Conservation (phyloP, 2,797 vertebrate genomes). For the Triplophysa bombifrons region DNA sequence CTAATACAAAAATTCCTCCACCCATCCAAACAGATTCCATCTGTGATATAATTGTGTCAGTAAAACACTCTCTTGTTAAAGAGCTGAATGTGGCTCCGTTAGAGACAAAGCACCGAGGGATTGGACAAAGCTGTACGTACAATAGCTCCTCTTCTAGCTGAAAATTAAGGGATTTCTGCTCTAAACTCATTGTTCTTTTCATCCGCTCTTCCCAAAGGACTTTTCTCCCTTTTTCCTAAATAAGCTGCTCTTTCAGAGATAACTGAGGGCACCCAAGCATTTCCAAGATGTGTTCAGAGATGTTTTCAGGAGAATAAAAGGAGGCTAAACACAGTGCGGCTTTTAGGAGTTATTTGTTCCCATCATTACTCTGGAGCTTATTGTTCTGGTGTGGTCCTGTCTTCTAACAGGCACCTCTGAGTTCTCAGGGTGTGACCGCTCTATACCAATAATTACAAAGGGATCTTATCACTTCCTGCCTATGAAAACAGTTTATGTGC, state of each 20-base stretch:
- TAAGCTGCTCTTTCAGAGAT: conserved; percentile 87
- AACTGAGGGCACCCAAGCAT: conserved; percentile 85
- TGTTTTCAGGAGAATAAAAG: conserved; percentile 42
- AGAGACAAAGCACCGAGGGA: conserved; percentile 23
- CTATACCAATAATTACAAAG: conserved; percentile 28
- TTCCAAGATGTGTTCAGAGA: conserved; percentile 64
- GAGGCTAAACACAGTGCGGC: conserved; percentile 38
- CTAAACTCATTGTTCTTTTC: conserved; percentile 82
- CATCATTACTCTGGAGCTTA: conserved; percentile 42
- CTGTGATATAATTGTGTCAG: no score
- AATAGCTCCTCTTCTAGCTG: conserved; percentile 75
- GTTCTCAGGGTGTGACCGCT: conserved; percentile 29
- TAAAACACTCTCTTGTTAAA: conserved; percentile 13
- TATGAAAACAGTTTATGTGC: conserved; percentile 4
- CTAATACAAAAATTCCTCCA: no score
- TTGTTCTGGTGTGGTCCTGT: conserved; percentile 46
- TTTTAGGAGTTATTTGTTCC: conserved; percentile 51
- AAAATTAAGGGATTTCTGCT: conserved; percentile 82
- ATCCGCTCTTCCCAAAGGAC: conserved; percentile 84
- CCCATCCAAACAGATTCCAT: no score
- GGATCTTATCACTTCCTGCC: conserved; percentile 39
- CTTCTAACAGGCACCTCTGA: conserved; percentile 15
- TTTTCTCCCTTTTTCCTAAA: conserved; percentile 83
- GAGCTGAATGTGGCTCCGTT: conserved; percentile 33
- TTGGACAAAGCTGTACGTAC: conserved; percentile 49